Percentiles rank a stretch among this genome's conserved stretches.
Conservation (phyloP, 1,140 invertebrate genomes). For the Apis laboriosa region DNA sequence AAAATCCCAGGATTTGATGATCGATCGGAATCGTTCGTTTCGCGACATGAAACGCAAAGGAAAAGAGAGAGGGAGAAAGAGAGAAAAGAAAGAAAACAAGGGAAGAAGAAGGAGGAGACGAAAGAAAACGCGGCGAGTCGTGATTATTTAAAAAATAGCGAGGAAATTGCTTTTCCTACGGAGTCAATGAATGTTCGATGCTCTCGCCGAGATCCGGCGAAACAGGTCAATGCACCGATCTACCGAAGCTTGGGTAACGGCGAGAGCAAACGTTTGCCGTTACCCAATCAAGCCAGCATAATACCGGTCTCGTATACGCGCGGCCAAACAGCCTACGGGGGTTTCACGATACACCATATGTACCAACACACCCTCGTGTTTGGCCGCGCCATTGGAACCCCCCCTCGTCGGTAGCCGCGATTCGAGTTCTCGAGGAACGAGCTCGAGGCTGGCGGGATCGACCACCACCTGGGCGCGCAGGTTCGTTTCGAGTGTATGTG, state of each 20-base stretch:
- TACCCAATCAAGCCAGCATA: slow-evolving; percentile 79
- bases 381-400: slow-evolving; percentile 30
- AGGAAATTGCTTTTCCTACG: slow-evolving; percentile 19
- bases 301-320: slow-evolving; percentile 74
- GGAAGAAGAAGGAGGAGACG: not conserved
- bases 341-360: slow-evolving; percentile 74
- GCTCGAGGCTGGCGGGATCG: slow-evolving; percentile 17
- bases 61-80: too few relatives aligned
- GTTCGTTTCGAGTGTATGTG: not conserved
- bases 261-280: slow-evolving; percentile 79
- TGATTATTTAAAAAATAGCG: slow-evolving; percentile 12
- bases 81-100: not conserved
- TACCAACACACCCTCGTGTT: slow-evolving; percentile 52
- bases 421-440: slow-evolving; percentile 34
- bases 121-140: not conserved
- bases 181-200: slow-evolving; percentile 23
- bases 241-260: slow-evolving; percentile 49
- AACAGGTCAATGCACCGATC: slow-evolving; percentile 51
- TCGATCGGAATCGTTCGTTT: not conserved
- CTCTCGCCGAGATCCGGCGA: not conserved
- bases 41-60: too few relatives aligned
- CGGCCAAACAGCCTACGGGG: slow-evolving; percentile 76
- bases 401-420: slow-evolving; percentile 18
- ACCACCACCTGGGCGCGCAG: slow-evolving; percentile 35
- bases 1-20: not conserved